Evolutionary conservation across 2,113 vertebrate species (phyloP).

Genomic region (Cairina moschata): DNA sequence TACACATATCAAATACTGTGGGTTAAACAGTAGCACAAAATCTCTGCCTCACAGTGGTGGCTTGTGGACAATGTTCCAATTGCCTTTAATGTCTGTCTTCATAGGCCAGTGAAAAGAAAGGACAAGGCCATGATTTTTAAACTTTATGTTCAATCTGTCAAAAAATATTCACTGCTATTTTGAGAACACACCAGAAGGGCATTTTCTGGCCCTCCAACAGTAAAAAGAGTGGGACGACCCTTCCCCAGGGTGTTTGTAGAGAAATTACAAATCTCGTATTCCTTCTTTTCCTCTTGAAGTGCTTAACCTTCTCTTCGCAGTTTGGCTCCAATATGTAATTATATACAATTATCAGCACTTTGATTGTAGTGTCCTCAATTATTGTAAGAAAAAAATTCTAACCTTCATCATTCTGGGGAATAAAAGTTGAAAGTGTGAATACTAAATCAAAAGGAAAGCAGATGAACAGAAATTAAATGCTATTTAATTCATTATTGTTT

Average conservation of each 20-base stretch:
- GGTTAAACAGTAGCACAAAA: constrained; percentile 34
- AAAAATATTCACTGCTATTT: not conserved
- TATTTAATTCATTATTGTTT: not conserved
- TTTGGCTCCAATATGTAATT: constrained; percentile 57
- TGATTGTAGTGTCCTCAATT: constrained; percentile 68
- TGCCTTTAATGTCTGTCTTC: not conserved
- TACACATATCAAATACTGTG: constrained; percentile 33
- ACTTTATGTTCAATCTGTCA: not conserved
- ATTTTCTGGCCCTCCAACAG: not conserved
- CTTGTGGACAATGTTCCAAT: not conserved
- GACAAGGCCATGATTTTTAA: not conserved
- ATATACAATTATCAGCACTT: constrained; percentile 48
- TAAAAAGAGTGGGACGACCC: not conserved
- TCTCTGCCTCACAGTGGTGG: not conserved
- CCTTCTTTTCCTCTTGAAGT: not conserved
- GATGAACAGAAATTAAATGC: not conserved
- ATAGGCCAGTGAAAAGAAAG: not conserved
- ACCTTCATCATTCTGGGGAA: constrained; percentile 2
- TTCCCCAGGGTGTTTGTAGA: not conserved
- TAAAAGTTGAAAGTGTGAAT: not conserved
- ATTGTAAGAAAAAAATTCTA: constrained; percentile 1
- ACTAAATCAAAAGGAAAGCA: not conserved
- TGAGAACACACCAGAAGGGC: not conserved
- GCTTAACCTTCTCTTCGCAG: constrained; percentile 62
- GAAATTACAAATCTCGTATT: not conserved